Evolutionary conservation across 2,113 vertebrate genomes (phyloP).

Genomic region (Polypterus senegalus): DNA sequence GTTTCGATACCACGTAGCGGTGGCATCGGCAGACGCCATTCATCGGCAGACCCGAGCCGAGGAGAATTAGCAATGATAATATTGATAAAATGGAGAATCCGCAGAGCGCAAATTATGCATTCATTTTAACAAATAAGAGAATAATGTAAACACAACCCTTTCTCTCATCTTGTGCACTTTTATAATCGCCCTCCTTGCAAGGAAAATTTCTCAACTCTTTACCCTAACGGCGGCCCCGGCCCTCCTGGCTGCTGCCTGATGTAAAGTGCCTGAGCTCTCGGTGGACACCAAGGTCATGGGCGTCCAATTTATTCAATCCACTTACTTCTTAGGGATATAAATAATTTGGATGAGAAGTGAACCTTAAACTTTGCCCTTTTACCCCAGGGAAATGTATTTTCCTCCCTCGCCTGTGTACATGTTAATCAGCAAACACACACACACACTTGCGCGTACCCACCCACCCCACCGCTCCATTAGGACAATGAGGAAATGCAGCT

Average conservation of each 20-base stretch:
- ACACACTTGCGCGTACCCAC: conserved; percentile 29
- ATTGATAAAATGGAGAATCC: too few relatives aligned
- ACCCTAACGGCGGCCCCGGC: too few relatives aligned
- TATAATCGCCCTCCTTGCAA: too few relatives aligned
- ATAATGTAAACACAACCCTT: too few relatives aligned
- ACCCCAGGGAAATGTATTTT: conserved; percentile 57
- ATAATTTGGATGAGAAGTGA: conserved; percentile 77
- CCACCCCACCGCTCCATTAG: conserved; percentile 66
- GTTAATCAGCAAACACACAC: not conserved
- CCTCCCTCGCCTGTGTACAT: conserved; percentile 12
- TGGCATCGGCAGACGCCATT: too few relatives aligned
- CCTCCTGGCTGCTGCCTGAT: conserved; percentile 26
- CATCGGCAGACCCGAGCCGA: too few relatives aligned
- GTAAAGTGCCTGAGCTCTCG: conserved; percentile 42
- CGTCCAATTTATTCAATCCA: conserved; percentile 64
- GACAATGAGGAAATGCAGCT: conserved; percentile 41
- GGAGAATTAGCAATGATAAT: too few relatives aligned
- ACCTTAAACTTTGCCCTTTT: conserved; percentile 83
- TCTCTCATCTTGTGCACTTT: too few relatives aligned
- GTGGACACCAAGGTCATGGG: conserved; percentile 70
- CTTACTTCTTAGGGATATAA: conserved; percentile 90
- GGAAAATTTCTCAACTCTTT: too few relatives aligned
- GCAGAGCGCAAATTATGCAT: too few relatives aligned
- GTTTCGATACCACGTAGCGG: too few relatives aligned
- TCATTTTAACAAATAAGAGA: too few relatives aligned